Conservation (phyloP, 92 coral and sea anemone genomes). For the Plumapathes pennacea region DNA sequence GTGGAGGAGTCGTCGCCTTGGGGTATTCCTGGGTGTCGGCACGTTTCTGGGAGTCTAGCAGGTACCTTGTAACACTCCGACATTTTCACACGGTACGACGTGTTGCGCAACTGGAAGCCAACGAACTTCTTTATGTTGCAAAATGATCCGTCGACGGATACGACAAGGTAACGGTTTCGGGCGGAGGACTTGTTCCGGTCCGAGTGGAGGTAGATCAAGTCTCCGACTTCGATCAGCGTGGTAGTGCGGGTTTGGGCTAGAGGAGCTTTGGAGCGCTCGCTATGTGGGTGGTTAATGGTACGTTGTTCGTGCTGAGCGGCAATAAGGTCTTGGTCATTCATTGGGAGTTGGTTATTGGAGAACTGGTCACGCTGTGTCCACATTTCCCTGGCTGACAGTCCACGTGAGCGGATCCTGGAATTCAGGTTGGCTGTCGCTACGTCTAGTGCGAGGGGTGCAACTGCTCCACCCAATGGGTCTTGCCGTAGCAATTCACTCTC, state of each 20-base stretch:
- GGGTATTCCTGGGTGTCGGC: no score
- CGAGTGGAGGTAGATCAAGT: slow-evolving; percentile 19
- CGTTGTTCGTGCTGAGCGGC: slow-evolving; percentile 9
- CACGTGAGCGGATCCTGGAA: slow-evolving; percentile 37
- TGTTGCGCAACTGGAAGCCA: slow-evolving; percentile 28
- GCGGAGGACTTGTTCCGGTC: slow-evolving; percentile 28
- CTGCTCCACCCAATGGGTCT: slow-evolving; percentile 49
- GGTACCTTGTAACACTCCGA: slow-evolving; percentile 20
- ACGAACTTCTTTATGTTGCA: slow-evolving; percentile 28
- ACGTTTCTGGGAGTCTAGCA: no score
- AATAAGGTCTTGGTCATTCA: slow-evolving; percentile 2
- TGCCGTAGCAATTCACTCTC: slow-evolving; percentile 23
- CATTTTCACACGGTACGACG: slow-evolving; percentile 28
- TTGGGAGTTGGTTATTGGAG: slow-evolving; percentile 12
- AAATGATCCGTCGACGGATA: slow-evolving; percentile 25
- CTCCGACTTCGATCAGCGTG: slow-evolving; percentile 6
- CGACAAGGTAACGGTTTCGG: slow-evolving; percentile 34
- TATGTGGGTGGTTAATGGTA: slow-evolving; percentile 9
- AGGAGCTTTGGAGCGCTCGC: slow-evolving; percentile 16
- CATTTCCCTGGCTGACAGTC: slow-evolving; percentile 54
- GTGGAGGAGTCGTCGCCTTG: no score
- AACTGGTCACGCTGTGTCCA: slow-evolving; percentile 65
- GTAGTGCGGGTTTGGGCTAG: background rate
- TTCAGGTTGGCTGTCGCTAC: slow-evolving; percentile 48
- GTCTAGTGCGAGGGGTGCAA: slow-evolving; percentile 26